phyloP scores from a whole-genome alignment of 2,797 vertebrate species.

The Molossus molossus region DNA sequence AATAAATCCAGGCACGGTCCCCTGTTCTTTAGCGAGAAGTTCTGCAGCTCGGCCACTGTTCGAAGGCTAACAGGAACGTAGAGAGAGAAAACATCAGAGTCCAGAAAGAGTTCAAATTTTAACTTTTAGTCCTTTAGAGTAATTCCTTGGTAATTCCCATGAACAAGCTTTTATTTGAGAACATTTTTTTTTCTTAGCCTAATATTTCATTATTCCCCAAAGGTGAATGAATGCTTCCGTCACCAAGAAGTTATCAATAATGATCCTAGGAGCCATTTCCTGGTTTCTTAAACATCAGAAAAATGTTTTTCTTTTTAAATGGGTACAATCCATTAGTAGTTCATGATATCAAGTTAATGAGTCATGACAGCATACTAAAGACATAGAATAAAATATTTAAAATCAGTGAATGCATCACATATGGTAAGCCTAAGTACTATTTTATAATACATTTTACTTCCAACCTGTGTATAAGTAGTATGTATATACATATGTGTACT shows the following conservation, averaged over 20 bases:
- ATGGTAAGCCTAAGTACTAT: constrained; percentile 35
- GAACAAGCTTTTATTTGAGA: constrained; percentile 39
- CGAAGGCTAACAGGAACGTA: constrained; percentile 93
- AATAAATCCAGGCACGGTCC: constrained; percentile 96
- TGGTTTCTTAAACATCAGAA: constrained; percentile 42
- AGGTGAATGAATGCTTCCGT: not conserved
- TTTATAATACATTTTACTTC: constrained; percentile 36
- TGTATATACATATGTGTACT: not conserved
- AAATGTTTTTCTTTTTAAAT: not conserved
- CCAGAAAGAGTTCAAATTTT: constrained; percentile 16
- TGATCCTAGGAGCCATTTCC: not conserved
- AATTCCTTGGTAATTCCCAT: constrained; percentile 10
- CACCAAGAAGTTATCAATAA: constrained; percentile 33
- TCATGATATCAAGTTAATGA: not conserved
- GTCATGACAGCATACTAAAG: not conserved
- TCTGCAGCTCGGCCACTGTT: constrained; percentile 98
- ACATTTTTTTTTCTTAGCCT: not conserved
- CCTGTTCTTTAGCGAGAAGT: constrained; percentile 95
- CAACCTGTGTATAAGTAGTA: constrained; percentile 17
- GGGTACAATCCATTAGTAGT: not conserved
- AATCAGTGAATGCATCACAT: not conserved
- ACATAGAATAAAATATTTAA: constrained; percentile 48
- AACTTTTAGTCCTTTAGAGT: not conserved
- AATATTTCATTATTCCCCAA: constrained; percentile 14
- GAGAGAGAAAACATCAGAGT: not conserved